Conservation (phyloP, 2,113 vertebrate genomes). For the Actenoides hombroni region DNA sequence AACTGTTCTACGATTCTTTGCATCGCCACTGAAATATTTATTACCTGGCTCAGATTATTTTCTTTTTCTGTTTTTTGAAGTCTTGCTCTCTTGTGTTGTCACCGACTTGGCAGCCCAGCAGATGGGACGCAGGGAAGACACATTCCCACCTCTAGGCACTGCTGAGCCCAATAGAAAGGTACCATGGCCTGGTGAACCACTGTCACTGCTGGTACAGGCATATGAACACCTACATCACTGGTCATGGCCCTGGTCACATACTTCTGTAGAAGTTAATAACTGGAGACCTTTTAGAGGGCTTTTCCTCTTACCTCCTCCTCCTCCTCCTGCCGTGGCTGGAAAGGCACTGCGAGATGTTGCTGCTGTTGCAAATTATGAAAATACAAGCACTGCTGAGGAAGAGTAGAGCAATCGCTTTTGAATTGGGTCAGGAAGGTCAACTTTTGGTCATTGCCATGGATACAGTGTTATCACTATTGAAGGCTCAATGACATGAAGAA, state of each 20-base stretch:
- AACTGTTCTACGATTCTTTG: too few relatives aligned
- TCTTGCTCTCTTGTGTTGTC: neutral
- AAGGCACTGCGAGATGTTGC: too few relatives aligned
- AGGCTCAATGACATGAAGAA: fast-evolving
- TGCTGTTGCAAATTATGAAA: neutral
- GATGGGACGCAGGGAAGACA: neutral
- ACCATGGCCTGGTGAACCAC: fast-evolving
- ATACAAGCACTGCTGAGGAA: neutral
- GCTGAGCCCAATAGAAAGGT: fast-evolving
- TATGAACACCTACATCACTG: neutral
- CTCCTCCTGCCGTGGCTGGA: neutral
- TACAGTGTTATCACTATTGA: fast-evolving
- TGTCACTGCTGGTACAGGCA: fast-evolving
- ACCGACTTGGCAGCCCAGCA: neutral
- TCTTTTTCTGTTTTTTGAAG: neutral
- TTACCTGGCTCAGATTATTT: neutral
- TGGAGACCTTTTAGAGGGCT: neutral
- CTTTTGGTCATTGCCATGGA: neutral
- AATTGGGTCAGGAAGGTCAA: fast-evolving
- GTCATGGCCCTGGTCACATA: fast-evolving
- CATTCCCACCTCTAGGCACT: fast-evolving
- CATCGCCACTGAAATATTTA: neutral
- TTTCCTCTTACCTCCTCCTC: neutral
- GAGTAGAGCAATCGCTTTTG: fast-evolving
- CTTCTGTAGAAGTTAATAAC: neutral